These are phyloP conservation scores for Antennarius striatus DNA, from an alignment of 2,113 vertebrate species.

Conservation along the genomic window DNA sequence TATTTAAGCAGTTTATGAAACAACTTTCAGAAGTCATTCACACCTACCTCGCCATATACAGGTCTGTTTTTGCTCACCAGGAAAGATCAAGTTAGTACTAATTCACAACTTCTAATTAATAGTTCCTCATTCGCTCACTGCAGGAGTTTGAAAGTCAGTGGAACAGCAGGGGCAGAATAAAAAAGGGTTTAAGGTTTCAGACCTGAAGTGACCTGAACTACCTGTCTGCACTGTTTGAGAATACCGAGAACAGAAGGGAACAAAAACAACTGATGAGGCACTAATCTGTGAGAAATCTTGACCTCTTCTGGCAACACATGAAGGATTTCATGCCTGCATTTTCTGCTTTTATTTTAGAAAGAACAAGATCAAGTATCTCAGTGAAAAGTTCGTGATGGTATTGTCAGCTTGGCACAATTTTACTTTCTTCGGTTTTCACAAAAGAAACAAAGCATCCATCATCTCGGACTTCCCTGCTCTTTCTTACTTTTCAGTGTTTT, in stretches of 20 bases:
- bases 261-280: slow-evolving; percentile 34
- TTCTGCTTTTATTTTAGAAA: slow-evolving; percentile 37
- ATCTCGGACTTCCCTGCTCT: slow-evolving; percentile 4
- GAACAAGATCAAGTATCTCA: slow-evolving; percentile 1
- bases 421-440: background rate
- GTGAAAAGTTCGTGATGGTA: slow-evolving; percentile 6
- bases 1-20: slow-evolving; percentile 42
- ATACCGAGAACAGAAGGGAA: slow-evolving; percentile 15
- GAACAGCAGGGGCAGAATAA: slow-evolving; percentile 34
- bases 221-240: slow-evolving; percentile 24
- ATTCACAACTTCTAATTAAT: slow-evolving; percentile 42
- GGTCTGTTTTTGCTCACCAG: slow-evolving; percentile 37
- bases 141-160: slow-evolving; percentile 51
- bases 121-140: slow-evolving; percentile 47
- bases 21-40: slow-evolving; percentile 34
- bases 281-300: slow-evolving; percentile 25
- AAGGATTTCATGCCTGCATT: slow-evolving; percentile 38
- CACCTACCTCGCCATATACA: slow-evolving; percentile 15
- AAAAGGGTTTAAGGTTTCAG: slow-evolving; percentile 51
- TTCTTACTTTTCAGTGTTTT: slow-evolving; percentile 16
- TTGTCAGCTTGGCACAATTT: background rate
- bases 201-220: slow-evolving; percentile 46
- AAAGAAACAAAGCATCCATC: slow-evolving; percentile 3
- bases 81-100: slow-evolving; percentile 18
- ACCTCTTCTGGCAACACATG: slow-evolving; percentile 28